phyloP scores from a whole-genome alignment of 2,797 vertebrate species.

The Chelon auratus region DNA sequence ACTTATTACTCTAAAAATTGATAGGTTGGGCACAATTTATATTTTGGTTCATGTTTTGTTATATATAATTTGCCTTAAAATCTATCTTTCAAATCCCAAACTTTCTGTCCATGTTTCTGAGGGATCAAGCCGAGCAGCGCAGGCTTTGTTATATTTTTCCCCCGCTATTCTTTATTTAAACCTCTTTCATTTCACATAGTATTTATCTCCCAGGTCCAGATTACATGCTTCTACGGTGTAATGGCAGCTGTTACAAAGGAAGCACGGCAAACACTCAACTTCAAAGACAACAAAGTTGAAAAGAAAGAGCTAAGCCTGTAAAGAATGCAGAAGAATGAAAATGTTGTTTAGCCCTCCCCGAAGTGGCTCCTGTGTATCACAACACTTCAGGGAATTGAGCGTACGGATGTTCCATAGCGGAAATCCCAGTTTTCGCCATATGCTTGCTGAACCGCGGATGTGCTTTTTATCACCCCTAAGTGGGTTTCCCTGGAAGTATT shows the following conservation, averaged over 20 bases:
- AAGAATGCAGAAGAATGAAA: conserved; percentile 49
- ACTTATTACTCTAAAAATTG: too few species aligned
- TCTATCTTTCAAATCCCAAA: neutral
- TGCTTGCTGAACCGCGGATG: conserved; percentile 24
- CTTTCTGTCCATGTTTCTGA: conserved; percentile 13
- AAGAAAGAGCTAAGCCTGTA: conserved; percentile 57
- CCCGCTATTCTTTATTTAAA: conserved; percentile 34
- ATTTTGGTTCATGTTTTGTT: neutral
- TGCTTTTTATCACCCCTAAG: conserved; percentile 29
- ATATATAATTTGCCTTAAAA: conserved; percentile 1
- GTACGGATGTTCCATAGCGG: conserved; percentile 39
- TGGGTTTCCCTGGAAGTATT: conserved; percentile 30
- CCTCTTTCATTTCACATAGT: conserved; percentile 37
- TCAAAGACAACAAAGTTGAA: conserved; percentile 68
- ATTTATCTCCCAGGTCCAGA: conserved; percentile 64
- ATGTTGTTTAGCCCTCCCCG: conserved; percentile 48
- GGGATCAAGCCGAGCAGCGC: conserved; percentile 12
- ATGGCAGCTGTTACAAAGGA: conserved; percentile 50
- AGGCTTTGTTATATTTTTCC: conserved; percentile 17
- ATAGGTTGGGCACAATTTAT: too few species aligned
- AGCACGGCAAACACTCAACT: conserved; percentile 52
- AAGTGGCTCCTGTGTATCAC: conserved; percentile 60
- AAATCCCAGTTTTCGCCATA: conserved; percentile 36
- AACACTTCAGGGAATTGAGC: conserved; percentile 56
- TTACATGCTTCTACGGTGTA: conserved; percentile 57